phyloP scores from a whole-genome alignment of 2,888 invertebrate genomes.

The Odontothrips loti region DNA sequence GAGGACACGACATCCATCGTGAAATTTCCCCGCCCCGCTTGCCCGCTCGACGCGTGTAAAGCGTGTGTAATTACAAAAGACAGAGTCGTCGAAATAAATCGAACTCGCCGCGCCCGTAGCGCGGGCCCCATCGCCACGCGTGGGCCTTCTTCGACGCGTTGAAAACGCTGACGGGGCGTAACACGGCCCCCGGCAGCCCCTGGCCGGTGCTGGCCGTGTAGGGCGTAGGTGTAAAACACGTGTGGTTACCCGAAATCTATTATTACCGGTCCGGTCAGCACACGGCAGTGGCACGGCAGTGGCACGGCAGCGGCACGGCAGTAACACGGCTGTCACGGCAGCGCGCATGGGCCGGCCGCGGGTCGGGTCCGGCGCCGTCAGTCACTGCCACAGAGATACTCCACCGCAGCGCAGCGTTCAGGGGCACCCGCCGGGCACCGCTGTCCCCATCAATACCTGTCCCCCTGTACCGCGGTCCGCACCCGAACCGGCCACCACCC shows the following conservation, averaged over 20 bases:
- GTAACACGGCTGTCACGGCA: neutral
- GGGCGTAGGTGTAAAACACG: neutral
- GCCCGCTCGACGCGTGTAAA: neutral
- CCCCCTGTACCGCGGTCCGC: neutral
- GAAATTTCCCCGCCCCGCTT: no score
- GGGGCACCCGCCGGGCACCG: neutral
- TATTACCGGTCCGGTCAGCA: neutral
- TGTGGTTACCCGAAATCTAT: slow-evolving; percentile 12
- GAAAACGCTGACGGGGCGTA: no score
- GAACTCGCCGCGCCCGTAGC: no score
- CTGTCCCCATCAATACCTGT: neutral
- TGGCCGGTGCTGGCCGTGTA: no score
- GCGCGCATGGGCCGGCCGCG: neutral
- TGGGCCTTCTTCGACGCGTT: no score
- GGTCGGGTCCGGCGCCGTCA: neutral
- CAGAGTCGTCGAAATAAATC: no score
- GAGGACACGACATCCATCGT: no score
- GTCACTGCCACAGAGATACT: neutral
- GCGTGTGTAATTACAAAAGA: neutral
- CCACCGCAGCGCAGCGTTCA: neutral
- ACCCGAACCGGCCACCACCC: no score
- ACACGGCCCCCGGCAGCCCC: no score
- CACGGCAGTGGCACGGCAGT: neutral
- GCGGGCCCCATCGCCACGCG: no score
- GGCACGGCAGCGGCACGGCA: neutral